Evolutionary conservation across 2,113 vertebrate species (phyloP), one percentile per base, ranked within the genome.

Genomic region (Onychostruthus taczanowskii): DNA sequence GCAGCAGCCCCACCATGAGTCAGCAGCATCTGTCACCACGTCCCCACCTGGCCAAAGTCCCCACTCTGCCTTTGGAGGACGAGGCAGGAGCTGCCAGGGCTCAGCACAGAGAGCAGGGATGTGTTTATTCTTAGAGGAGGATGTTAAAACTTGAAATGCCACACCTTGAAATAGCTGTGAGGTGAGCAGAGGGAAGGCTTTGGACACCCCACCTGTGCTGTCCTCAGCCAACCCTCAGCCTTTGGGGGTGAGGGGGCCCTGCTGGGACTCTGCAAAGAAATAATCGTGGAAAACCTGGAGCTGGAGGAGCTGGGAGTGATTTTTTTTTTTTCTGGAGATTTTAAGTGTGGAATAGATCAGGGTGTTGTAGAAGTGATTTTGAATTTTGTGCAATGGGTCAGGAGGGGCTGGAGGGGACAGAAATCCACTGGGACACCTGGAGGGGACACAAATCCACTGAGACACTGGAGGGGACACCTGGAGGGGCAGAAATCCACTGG

Each of bases 331-430:
- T 24, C 50, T 22, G 61, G 44, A 35, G 76, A 14, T 46, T 5
- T 27, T 2, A 19, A 35, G 33, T 0, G 52, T 18, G 18, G 6
- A 13, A 20, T 1, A 17, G 39, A 0, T 3, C 28, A 20, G 39
- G 30, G 55, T 4, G 28, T 7, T 2, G 53, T 56, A 21, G 49
- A 13, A 16, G 6, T 22, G 1, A 1, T 3, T 44, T 43, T 49
- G 8, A 0, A 12, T 83, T 59, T 37, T 8, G 19, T 10, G n/a
- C 1, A 14, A 23, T 28, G 56, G 22, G 12, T 41, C 6, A 2
- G 16, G n/a, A 75, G 33, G 30, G 41, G 16, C 6, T 8, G 28
- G 26, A 35, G 15, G 13, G 50, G 47, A 2, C 28, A 13, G 27
- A 52, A 28, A 52, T 11, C 27, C 27, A 30, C 27, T 28, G 50